phyloP scores from a whole-genome alignment of 2,797 vertebrate species.

The Microhierax caerulescens region DNA sequence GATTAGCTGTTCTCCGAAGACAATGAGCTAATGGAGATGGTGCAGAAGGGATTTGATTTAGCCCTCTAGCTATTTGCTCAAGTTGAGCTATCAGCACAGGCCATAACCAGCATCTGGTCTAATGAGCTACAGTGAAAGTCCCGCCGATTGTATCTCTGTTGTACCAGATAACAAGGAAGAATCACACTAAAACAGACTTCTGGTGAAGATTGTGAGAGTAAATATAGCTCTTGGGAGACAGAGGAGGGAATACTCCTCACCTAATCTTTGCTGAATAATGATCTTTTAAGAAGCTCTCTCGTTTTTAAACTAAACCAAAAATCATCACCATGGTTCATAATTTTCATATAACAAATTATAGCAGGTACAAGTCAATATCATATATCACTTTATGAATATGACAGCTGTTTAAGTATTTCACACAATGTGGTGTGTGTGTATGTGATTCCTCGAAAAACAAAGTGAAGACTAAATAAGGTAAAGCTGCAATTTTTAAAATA shows the following conservation, averaged over 20 bases:
- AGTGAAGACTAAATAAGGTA: background rate
- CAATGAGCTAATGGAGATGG: conserved; percentile 6
- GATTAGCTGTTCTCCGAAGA: background rate
- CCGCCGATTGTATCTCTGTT: background rate
- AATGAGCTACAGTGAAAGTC: conserved; percentile 46
- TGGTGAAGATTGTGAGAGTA: background rate
- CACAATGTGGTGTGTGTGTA: background rate
- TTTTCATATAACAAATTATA: background rate
- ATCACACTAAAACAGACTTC: background rate
- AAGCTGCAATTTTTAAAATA: background rate
- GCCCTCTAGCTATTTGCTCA: conserved; percentile 47
- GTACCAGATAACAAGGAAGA: conserved; percentile 15
- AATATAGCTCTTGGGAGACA: background rate
- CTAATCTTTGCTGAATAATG: background rate
- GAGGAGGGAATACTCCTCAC: background rate
- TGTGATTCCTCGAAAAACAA: background rate
- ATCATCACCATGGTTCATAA: background rate
- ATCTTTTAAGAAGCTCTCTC: background rate
- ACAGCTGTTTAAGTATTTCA: background rate
- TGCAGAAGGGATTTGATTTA: conserved; percentile 40
- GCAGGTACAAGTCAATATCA: background rate
- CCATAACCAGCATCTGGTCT: conserved; percentile 39
- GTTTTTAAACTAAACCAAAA: background rate
- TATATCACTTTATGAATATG: background rate
- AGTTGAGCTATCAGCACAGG: conserved; percentile 17